Percentiles rank a stretch among this genome's conserved stretches.
These are phyloP conservation scores for Achatina immaculata DNA, from an alignment of 1,140 invertebrate species.

Conservation along the genomic window DNA sequence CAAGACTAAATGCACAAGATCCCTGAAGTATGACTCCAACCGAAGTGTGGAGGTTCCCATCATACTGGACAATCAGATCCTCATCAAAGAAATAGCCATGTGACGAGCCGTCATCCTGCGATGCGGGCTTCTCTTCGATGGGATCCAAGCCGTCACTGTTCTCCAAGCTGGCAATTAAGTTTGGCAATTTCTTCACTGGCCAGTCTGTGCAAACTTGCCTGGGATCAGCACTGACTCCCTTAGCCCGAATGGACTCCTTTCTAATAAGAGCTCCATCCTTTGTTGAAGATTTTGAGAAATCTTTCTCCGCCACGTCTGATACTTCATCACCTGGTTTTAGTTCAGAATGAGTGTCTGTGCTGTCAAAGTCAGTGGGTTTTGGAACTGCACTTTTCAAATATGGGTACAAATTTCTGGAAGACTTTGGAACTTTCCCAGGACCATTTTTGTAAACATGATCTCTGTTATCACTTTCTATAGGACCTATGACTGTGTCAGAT, in stretches of 20 bases:
- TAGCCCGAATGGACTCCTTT: not conserved
- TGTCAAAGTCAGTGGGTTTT: too few relatives aligned
- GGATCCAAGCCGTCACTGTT: constrained; percentile 33
- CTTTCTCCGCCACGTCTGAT: not conserved
- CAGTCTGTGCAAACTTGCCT: not conserved
- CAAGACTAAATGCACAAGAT: constrained; percentile 35
- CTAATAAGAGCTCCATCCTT: not conserved
- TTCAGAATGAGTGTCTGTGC: not conserved
- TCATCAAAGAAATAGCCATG: constrained; percentile 69
- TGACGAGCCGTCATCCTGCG: constrained; percentile 47
- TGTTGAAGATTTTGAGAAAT: not conserved
- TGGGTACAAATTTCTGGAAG: not conserved
- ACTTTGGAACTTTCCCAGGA: not conserved
- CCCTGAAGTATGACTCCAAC: constrained; percentile 41
- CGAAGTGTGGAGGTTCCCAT: constrained; percentile 55
- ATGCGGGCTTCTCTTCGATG: constrained; percentile 18
- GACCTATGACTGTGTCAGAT: not conserved
- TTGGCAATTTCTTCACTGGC: not conserved
- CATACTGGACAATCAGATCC: constrained; percentile 66
- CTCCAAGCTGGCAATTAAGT: constrained; percentile 22
- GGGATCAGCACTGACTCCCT: not conserved
- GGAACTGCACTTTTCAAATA: too few relatives aligned
- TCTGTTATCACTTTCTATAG: not conserved
- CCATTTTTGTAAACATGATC: not conserved
- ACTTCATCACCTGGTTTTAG: not conserved